Evolutionary conservation across 2,888 invertebrate species (phyloP), one percentile per base, ranked within the genome.

Genomic region (Brachyopa scutellaris): DNA sequence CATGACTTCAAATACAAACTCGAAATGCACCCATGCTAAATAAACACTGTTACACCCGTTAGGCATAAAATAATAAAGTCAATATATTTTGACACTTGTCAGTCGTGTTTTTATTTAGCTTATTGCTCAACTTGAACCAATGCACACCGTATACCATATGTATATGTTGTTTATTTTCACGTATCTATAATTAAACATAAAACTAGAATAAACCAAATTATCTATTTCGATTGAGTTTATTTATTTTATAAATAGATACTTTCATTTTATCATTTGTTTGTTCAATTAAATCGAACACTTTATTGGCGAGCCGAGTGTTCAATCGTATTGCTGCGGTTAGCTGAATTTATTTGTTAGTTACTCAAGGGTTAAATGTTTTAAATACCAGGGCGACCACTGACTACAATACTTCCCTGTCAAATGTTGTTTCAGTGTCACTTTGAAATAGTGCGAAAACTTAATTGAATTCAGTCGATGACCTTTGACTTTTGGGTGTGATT

Each of bases 361-460:
- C 47, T 47, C 47, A 57, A 66, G 57, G 73, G 55, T 64, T 49
- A 64, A 57, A 49, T 17, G 23, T 40, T 40, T 74, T 31, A 45
- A 47, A 73, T 64, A 36, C 45, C 53, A 17, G 15, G 47, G 59
- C 49, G 49, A 40, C 49, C 3, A n/a, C n/a, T n/a, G n/a, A n/a
- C n/a, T n/a, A 69, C 23, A n/a, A 26, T 26, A 33, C 21, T 13
- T 15, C 31, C 11, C 36, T 38, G 19, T n/a, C 42, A 38, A 47
- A 33, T 19, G 15, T 2, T n/a, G 49, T 9, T 33, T 49, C 19
- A 49, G 26, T 45, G 51, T 26, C 53, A 62, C 33, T 62, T 62
- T 7, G 45, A 72, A 31, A 42, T 42, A 59, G 70, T 55, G n/a
- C n/a, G 62, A 62, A 55, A 33, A 47, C 21, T 53, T 53, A 42